Conservation (phyloP, 2,797 vertebrate species). For the Denticeps clupeoides region DNA sequence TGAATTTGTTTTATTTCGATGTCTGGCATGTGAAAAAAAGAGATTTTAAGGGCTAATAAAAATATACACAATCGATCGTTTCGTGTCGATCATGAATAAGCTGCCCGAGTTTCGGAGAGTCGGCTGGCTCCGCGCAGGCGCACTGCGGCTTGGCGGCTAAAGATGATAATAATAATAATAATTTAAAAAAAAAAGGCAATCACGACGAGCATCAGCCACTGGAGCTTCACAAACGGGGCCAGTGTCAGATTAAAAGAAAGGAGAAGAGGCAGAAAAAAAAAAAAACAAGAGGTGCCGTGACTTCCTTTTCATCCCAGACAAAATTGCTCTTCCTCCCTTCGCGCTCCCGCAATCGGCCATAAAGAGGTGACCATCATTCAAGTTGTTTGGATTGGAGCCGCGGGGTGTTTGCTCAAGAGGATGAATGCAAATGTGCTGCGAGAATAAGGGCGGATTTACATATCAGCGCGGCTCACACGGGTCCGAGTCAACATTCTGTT, state of each 20-base stretch:
- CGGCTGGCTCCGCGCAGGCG: too few relatives aligned
- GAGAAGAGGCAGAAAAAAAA: conserved; percentile 52
- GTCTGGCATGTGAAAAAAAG: too few relatives aligned
- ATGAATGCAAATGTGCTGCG: conserved; percentile 76
- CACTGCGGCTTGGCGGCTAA: too few relatives aligned
- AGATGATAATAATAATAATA: too few relatives aligned
- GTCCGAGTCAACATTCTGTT: conserved; percentile 85
- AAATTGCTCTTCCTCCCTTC: conserved; percentile 10
- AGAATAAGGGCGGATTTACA: conserved; percentile 78
- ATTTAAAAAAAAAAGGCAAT: too few relatives aligned
- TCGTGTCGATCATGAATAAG: too few relatives aligned
- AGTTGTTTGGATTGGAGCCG: conserved; percentile 73
- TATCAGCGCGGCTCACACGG: conserved; percentile 77
- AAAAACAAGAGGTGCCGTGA: conserved; percentile 7
- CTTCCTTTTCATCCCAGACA: conserved; percentile 2
- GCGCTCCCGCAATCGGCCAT: conserved; percentile 26
- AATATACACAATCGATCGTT: too few relatives aligned
- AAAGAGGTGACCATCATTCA: conserved; percentile 73
- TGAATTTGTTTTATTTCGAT: too few relatives aligned
- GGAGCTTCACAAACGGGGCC: too few relatives aligned
- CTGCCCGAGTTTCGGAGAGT: too few relatives aligned
- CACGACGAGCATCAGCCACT: too few relatives aligned
- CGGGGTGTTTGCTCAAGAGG: conserved; percentile 73
- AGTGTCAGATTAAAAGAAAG: conserved; percentile 48
- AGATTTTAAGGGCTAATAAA: too few relatives aligned